Percentiles rank a stretch among this genome's conserved stretches.
These are phyloP conservation scores for Brachypteracias leptosomus DNA, from an alignment of 2,113 vertebrate genomes.

Conservation along the genomic window DNA sequence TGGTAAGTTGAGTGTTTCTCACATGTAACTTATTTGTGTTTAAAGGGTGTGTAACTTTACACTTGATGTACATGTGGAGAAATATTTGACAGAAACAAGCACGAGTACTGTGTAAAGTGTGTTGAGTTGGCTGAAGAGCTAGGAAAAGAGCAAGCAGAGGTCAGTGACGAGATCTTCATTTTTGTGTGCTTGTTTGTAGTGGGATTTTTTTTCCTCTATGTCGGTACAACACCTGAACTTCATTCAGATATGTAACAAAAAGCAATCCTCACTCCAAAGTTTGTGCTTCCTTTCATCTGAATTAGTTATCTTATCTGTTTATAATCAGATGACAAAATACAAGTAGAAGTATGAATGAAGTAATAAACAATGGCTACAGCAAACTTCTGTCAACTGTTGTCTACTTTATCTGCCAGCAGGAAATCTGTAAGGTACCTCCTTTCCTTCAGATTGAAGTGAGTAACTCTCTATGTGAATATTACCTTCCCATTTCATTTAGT, in stretches of 20 bases:
- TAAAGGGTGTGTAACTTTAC: not conserved
- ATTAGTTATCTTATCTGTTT: not conserved
- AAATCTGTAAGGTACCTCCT: not conserved
- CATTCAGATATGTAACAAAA: not conserved
- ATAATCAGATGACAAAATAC: not conserved
- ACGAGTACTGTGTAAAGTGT: not conserved
- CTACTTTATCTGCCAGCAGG: not conserved
- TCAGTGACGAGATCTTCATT: not conserved
- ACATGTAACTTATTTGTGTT: not conserved
- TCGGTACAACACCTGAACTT: not conserved
- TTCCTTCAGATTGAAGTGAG: not conserved
- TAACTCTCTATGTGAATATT: not conserved
- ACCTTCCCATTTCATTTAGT: not conserved
- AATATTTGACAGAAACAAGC: not conserved
- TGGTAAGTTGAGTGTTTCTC: not conserved
- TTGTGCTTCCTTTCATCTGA: not conserved
- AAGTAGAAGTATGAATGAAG: not conserved
- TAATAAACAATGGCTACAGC: not conserved
- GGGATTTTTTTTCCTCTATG: not conserved
- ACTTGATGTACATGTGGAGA: not conserved
- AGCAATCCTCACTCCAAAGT: not conserved
- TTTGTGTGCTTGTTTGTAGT: not conserved
- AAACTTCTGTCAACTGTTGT: not conserved
- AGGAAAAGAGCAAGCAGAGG: not conserved
- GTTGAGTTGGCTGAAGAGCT: not conserved